Percentiles rank a stretch among this genome's conserved stretches.
phyloP scores from a whole-genome alignment of 2,797 vertebrate genomes.

The Uromys caudimaculatus region DNA sequence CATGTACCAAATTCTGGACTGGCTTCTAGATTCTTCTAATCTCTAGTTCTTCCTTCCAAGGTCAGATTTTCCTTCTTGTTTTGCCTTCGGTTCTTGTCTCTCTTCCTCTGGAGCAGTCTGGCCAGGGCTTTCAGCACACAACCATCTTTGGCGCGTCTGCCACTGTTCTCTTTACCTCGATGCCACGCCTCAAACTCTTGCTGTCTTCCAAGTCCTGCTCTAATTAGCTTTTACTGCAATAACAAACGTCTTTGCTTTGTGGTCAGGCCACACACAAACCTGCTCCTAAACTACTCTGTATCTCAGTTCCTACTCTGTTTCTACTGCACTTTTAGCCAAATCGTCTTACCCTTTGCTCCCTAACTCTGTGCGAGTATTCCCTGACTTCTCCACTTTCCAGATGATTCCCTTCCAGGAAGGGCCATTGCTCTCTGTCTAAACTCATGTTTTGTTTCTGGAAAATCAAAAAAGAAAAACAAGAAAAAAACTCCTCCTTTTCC shows the following conservation, averaged over 20 bases:
- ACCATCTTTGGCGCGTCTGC: neutral
- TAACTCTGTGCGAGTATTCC: neutral
- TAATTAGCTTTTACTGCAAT: neutral
- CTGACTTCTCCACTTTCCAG: slow-evolving; percentile 11
- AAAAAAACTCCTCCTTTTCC: neutral
- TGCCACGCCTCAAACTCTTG: neutral
- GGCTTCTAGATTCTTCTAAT: slow-evolving; percentile 16
- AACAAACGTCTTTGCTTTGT: neutral
- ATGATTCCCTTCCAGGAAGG: neutral
- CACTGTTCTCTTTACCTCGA: neutral
- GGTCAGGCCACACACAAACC: neutral
- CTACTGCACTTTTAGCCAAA: neutral
- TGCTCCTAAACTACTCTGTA: neutral
- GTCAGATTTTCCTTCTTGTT: slow-evolving; percentile 16
- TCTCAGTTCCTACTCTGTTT: slow-evolving; percentile 13
- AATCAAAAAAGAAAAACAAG: neutral
- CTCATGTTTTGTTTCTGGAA: neutral
- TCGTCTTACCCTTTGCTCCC: slow-evolving; percentile 27
- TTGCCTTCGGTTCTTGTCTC: slow-evolving; percentile 17
- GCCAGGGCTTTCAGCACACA: neutral
- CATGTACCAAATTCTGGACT: neutral
- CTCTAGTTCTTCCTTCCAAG: slow-evolving; percentile 26
- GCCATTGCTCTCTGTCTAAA: slow-evolving; percentile 46
- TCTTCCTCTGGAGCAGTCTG: neutral
- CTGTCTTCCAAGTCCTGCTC: neutral